Conservation (phyloP, 2,113 vertebrate genomes). For the Sardina pilchardus region DNA sequence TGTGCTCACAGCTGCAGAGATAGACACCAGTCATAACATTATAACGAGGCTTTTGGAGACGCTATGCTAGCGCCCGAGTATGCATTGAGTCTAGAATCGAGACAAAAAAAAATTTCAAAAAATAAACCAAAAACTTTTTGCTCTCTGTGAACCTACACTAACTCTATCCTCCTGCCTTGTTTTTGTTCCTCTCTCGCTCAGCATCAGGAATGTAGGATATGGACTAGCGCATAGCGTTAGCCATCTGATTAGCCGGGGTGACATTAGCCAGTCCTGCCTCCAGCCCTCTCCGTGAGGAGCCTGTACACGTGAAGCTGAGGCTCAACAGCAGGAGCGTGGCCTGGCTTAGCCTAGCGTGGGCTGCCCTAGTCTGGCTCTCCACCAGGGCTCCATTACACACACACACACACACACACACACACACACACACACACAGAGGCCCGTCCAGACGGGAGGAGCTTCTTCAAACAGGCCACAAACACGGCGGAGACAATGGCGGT, state of each 20-base stretch:
- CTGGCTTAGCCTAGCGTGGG: neutral
- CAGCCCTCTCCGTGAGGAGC: neutral
- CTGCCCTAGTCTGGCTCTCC: neutral
- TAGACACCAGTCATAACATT: conserved; percentile 50
- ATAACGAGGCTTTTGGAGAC: neutral
- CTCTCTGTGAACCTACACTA: neutral
- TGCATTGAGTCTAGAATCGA: neutral
- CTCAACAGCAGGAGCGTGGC: neutral
- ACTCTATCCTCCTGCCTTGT: neutral
- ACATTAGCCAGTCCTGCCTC: neutral
- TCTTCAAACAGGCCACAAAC: neutral
- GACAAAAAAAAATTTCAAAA: no score
- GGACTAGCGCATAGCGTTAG: neutral
- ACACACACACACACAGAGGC: neutral
- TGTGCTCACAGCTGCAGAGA: conserved; percentile 47
- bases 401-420: no score
- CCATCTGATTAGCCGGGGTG: neutral
- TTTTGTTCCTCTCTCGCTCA: neutral
- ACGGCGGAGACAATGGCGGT: conserved; percentile 3
- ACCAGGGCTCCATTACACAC: no score
- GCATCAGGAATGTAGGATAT: neutral
- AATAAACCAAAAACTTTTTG: no score
- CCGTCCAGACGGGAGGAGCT: neutral
- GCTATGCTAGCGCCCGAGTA: neutral
- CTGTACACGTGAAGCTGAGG: neutral